These are phyloP conservation scores for Drosophila subsilvestris DNA, from an alignment of 2,888 invertebrate genomes.

Conservation along the genomic window DNA sequence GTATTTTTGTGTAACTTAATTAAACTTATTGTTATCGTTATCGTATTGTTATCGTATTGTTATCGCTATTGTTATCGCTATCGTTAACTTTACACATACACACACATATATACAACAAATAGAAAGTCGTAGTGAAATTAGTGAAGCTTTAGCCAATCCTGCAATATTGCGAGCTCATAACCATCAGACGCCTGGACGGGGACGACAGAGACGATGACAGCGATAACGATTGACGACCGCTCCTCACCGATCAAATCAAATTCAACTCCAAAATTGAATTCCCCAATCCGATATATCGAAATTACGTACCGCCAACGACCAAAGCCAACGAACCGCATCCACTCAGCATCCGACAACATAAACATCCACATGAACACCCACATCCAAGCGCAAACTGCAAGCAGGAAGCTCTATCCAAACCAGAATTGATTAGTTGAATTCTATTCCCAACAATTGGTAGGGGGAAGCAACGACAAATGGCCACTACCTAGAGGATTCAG, in stretches of 20 bases:
- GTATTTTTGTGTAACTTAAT: neutral
- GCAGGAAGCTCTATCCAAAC: conserved; percentile 79
- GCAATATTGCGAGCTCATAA: conserved; percentile 82
- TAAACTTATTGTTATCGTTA: neutral
- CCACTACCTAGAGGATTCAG: conserved; percentile 84
- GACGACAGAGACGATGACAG: conserved; percentile 25
- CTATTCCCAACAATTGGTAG: conserved; percentile 85
- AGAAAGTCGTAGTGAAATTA: conserved; percentile 84
- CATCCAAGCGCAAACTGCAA: conserved; percentile 61
- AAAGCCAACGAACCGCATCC: conserved; percentile 6
- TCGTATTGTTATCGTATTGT: conserved; percentile 14
- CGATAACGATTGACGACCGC: conserved; percentile 55
- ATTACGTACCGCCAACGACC: conserved; percentile 33
- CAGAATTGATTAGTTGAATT: conserved; percentile 85
- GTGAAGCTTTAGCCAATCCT: conserved; percentile 84
- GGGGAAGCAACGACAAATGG: conserved; percentile 85
- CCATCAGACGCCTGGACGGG: conserved; percentile 74
- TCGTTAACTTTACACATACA: conserved; percentile 7
- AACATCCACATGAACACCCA: conserved; percentile 30
- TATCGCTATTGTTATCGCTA: conserved; percentile 17
- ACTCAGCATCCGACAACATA: conserved; percentile 23
- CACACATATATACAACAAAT: conserved; percentile 48
- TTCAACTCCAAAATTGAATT: conserved; percentile 14
- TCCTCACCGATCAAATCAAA: conserved; percentile 21
- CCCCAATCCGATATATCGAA: conserved; percentile 33